phyloP scores from a whole-genome alignment of 2,113 vertebrate genomes.

The Calypte anna region DNA sequence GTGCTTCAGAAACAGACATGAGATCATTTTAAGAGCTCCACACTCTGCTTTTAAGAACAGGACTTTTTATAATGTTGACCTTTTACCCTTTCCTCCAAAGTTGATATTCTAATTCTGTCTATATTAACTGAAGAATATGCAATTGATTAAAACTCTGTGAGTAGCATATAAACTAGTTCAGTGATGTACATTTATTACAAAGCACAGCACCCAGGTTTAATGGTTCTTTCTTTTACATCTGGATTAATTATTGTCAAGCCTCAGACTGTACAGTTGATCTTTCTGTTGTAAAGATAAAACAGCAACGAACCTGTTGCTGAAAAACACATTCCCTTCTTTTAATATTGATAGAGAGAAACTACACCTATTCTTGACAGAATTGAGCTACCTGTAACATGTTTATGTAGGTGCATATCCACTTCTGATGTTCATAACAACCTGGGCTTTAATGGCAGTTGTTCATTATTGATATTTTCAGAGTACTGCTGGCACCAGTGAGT shows the following conservation, averaged over 20 bases:
- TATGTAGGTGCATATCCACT: not conserved
- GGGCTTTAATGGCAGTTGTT: not conserved
- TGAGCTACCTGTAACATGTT: not conserved
- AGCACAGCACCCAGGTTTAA: not conserved
- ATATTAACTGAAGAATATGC: not conserved
- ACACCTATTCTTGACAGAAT: not conserved
- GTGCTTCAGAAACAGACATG: not conserved
- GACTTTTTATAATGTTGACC: not conserved
- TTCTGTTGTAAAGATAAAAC: not conserved
- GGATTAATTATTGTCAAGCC: not conserved
- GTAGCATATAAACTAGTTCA: not conserved
- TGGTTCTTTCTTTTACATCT: not conserved
- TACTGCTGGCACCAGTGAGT: not conserved
- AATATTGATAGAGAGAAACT: not conserved
- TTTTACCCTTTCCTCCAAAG: not conserved
- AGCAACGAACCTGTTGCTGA: not conserved
- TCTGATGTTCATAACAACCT: not conserved
- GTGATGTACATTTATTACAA: not conserved
- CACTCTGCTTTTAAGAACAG: not conserved
- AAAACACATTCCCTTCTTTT: not conserved
- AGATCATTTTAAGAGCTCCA: not conserved
- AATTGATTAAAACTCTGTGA: rapidly evolving
- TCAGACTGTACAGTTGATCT: not conserved
- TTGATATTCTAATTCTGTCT: not conserved
- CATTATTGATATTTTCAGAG: not conserved